These are phyloP conservation scores for Sesia apiformis DNA, from an alignment of 2,888 invertebrate genomes.

Conservation along the genomic window DNA sequence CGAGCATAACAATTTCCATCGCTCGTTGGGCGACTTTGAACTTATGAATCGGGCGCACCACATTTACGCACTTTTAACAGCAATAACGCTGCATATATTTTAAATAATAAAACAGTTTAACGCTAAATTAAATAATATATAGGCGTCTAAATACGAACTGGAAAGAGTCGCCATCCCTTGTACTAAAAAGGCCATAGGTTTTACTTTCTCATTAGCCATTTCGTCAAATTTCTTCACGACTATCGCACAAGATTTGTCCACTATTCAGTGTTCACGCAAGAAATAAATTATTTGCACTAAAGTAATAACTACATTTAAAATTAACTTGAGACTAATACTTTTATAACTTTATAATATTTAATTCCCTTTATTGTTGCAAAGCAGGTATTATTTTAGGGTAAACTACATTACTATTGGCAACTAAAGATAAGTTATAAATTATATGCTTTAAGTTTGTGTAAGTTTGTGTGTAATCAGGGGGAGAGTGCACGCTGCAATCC, in stretches of 20 bases:
- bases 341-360: background rate
- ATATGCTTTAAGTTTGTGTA: too few relatives aligned
- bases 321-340: background rate
- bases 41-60: too few relatives aligned
- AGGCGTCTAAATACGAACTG: conserved; percentile 28
- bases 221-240: background rate
- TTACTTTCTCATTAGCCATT: conserved; percentile 30
- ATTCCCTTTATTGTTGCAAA: background rate
- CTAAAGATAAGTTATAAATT: too few relatives aligned
- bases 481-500: too few relatives aligned
- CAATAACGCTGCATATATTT: too few relatives aligned
- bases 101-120: too few relatives aligned
- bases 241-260: too few relatives aligned
- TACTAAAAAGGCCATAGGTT: conserved; percentile 29
- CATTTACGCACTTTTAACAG: too few relatives aligned
- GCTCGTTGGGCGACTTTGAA: too few relatives aligned
- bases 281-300: background rate
- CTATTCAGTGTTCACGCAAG: background rate
- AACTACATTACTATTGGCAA: background rate
- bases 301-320: background rate
- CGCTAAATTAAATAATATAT: too few relatives aligned
- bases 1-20: too few relatives aligned
- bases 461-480: too few relatives aligned
- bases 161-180: conserved; percentile 32
- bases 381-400: background rate